phyloP scores from a whole-genome alignment of 2,113 vertebrate species.

The Melanostigma gelatinosum region DNA sequence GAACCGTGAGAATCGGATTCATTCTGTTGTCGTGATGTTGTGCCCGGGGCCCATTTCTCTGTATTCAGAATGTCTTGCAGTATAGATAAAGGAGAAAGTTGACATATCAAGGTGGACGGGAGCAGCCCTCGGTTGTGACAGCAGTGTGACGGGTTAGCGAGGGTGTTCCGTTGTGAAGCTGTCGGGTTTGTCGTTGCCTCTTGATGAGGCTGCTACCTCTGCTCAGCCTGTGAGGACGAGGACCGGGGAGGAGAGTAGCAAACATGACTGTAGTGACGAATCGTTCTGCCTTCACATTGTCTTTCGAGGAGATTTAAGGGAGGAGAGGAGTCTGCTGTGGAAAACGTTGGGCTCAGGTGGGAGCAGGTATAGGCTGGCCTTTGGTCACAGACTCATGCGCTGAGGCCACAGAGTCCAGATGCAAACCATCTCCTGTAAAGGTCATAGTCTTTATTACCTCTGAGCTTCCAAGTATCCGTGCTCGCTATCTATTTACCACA shows the following conservation, averaged over 20 bases:
- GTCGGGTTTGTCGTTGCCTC: slow-evolving; percentile 67
- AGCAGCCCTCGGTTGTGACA: slow-evolving; percentile 55
- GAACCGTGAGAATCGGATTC: slow-evolving; percentile 1
- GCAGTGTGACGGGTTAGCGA: slow-evolving; percentile 22
- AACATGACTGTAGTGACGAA: neutral
- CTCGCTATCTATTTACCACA: slow-evolving; percentile 25
- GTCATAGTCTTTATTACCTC: slow-evolving; percentile 60
- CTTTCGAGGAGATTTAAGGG: neutral
- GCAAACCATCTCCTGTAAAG: slow-evolving; percentile 71
- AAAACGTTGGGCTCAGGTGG: slow-evolving; percentile 43
- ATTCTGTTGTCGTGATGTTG: neutral
- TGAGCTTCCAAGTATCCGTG: slow-evolving; percentile 17
- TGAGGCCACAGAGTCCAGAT: neutral
- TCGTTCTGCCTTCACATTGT: neutral
- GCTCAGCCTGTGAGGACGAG: slow-evolving; percentile 53
- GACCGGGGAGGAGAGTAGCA: slow-evolving; percentile 10
- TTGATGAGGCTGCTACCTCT: slow-evolving; percentile 61
- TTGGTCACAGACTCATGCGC: slow-evolving; percentile 19
- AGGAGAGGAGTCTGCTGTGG: slow-evolving; percentile 4
- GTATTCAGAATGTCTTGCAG: neutral
- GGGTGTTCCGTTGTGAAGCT: slow-evolving; percentile 58
- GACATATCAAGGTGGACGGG: slow-evolving; percentile 61
- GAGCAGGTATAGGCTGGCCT: neutral
- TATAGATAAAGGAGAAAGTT: slow-evolving; percentile 8
- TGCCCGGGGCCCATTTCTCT: neutral